Conservation (phyloP, 53 echinoderm and acorn worm species). For the Holothuria scabra region DNA sequence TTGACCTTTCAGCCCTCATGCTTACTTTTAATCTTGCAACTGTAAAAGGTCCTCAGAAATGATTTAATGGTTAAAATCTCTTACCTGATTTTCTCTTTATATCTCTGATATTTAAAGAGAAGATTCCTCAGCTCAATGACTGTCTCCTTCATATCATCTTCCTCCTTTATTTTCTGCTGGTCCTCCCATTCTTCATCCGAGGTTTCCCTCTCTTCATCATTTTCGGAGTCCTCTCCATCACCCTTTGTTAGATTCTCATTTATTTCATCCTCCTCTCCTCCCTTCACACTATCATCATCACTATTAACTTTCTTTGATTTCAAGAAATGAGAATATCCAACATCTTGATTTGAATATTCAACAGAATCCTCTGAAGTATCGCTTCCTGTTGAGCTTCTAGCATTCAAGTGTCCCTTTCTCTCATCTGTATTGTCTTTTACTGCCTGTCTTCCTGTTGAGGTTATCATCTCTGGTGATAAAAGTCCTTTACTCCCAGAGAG, state of each 20-base stretch:
- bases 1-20: too few species aligned
- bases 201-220: background rate
- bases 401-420: too few species aligned
- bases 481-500: too few species aligned
- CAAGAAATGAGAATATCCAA: background rate
- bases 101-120: conserved; percentile 54
- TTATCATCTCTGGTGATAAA: conserved; percentile 1
- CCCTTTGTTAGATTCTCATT: too few species aligned
- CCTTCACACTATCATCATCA: background rate
- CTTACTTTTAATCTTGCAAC: too few species aligned
- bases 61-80: background rate
- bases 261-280: background rate
- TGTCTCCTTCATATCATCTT: conserved; percentile 47
- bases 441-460: too few species aligned
- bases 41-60: too few species aligned
- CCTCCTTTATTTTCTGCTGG: background rate
- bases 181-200: background rate
- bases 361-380: background rate
- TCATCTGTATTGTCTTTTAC: too few species aligned
- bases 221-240: background rate
- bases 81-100: conserved; percentile 61
- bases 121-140: conserved; percentile 50
- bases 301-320: background rate
- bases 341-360: background rate
- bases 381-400: background rate